Conservation (phyloP, 2,113 vertebrate genomes). For the Nicator chloris region DNA sequence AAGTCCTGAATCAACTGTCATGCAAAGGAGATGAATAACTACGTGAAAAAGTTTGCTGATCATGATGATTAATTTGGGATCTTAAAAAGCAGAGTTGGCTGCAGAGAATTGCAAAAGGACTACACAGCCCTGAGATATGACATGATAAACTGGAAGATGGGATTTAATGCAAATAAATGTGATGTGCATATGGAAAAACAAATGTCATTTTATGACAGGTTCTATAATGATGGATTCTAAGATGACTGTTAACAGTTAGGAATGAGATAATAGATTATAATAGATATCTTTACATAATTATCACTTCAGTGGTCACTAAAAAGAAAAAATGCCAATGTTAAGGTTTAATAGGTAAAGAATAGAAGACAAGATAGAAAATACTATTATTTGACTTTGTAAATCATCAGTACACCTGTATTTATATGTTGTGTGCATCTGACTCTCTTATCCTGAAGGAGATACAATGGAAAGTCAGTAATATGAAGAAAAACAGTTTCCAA, state of each 20-base stretch:
- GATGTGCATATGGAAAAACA: neutral
- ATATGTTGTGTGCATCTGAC: neutral
- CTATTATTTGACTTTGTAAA: neutral
- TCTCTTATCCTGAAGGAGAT: neutral
- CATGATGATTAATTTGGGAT: neutral
- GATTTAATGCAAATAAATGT: neutral
- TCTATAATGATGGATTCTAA: neutral
- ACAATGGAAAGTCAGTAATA: neutral
- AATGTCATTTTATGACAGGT: neutral
- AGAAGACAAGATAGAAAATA: neutral
- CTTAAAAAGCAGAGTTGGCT: neutral
- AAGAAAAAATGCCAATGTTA: accelerated
- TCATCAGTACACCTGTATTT: neutral
- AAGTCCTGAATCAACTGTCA: neutral
- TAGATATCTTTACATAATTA: neutral
- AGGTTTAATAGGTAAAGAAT: neutral
- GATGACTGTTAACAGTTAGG: neutral
- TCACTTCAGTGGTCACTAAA: neutral
- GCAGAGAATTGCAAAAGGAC: neutral
- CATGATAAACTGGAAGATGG: neutral
- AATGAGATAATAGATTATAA: neutral
- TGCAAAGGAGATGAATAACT: neutral
- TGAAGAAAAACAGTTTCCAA: neutral
- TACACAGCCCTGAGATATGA: neutral
- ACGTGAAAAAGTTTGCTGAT: neutral